Evolutionary conservation across 1,140 invertebrate species (phyloP), one percentile per base, ranked within the genome.

Genomic region (Bombus vancouverensis): DNA sequence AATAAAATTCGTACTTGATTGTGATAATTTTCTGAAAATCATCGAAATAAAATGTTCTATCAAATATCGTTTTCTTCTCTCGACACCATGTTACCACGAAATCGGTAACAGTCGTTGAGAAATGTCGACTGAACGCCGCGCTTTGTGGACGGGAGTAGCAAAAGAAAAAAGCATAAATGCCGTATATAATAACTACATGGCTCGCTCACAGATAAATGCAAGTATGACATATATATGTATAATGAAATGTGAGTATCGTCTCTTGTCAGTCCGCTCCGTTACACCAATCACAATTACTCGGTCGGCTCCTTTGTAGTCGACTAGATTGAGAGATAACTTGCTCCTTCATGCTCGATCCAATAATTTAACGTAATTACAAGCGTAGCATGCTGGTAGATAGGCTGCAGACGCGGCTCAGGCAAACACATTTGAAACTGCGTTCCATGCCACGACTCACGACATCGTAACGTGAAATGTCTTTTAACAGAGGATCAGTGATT

Each of bases 351-450:
- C 73, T 85, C 87, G 83, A 84, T 91, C 81, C 84, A 89, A 93
- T 92, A 93, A 92, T 92, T 93, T 87, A 92, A 89, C 84, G 86
- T 88, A 92, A 92, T 93, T 93, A 92, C 88, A 80, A 87, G 77
- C 85, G 77, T 79, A 65, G 82, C 76, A 73, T 77, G 62, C 83
- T 86, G 76, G 34, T 80, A 78, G 87, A 80, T 75, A 82, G 57
- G 80, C 72, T 34, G 66, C 66, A n/a, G 74, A 86, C 66, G 37
- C 71, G 28, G 37, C 81, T 39, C 78, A 68, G 57, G 47, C 68
- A n/a, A 72, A 44, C 85, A 71, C 28, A 78, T 15, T 85, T 28
- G 82, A 90, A 76, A 81, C 66, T 34, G 32, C 39, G 59, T 71
- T 71, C 53, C 66, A 62, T n/a, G 37, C 9, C 66, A 47, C 22